Percentiles rank a stretch among this genome's conserved stretches.
Evolutionary conservation across 2,888 invertebrate genomes (phyloP).

Genomic region (Celastrina argiolus): DNA sequence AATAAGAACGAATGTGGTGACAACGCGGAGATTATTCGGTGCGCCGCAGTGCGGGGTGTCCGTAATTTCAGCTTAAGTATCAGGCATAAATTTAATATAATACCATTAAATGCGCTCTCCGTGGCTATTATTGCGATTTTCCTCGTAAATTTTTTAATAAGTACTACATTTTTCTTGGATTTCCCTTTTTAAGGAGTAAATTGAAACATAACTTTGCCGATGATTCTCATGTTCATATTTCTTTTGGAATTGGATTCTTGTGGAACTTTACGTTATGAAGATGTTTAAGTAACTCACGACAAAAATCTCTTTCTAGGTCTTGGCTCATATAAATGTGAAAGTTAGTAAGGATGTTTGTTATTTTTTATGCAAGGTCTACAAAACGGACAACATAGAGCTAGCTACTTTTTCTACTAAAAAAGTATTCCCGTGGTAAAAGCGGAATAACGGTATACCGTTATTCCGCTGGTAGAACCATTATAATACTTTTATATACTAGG

Average conservation of each 20-base stretch:
- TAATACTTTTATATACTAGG: too few species aligned
- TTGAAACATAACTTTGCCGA: not conserved
- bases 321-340: too few species aligned
- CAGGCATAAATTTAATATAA: constrained; percentile 55
- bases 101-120: constrained; percentile 47
- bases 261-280: not conserved
- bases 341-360: too few species aligned
- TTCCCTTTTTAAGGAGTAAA: constrained; percentile 2
- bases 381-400: too few species aligned
- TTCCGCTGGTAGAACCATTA: too few species aligned
- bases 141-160: constrained; percentile 38
- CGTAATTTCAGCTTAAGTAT: constrained; percentile 54
- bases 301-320: too few species aligned
- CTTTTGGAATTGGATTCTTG: not conserved
- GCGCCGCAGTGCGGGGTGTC: constrained; percentile 58
- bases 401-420: too few species aligned
- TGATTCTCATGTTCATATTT: not conserved
- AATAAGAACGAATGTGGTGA: constrained; percentile 55
- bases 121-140: constrained; percentile 46
- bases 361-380: too few species aligned
- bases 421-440: too few species aligned
- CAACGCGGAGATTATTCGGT: constrained; percentile 54
- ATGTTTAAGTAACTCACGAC: not conserved
- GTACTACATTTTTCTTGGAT: constrained; percentile 37
- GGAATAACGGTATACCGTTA: too few species aligned